These are phyloP conservation scores for Pseudanteris insignis DNA, from an alignment of 2,888 invertebrate species.

Conservation along the genomic window DNA sequence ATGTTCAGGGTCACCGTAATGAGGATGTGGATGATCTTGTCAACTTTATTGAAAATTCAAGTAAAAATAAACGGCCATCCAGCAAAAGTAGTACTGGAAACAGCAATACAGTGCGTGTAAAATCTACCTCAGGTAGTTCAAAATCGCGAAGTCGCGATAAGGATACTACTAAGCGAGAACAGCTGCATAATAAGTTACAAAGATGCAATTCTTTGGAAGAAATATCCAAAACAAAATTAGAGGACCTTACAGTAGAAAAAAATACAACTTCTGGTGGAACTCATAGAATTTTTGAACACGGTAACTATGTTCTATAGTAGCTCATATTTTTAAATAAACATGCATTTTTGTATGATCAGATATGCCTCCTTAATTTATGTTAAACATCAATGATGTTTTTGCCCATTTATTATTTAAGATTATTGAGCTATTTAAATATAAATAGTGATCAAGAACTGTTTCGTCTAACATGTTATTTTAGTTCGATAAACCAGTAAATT, in stretches of 20 bases:
- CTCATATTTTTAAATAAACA: too few species aligned
- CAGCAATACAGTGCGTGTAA: constrained; percentile 56
- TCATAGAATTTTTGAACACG: constrained; percentile 61
- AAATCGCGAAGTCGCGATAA: constrained; percentile 66
- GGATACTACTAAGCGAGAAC: constrained; percentile 63
- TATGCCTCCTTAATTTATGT: too few species aligned
- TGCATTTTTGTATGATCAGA: too few species aligned
- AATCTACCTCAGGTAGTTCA: constrained; percentile 60
- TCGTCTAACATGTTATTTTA: too few species aligned
- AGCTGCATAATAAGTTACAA: constrained; percentile 68
- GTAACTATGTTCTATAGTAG: too few species aligned
- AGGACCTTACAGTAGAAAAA: constrained; percentile 73
- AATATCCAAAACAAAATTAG: constrained; percentile 79
- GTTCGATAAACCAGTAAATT: too few species aligned
- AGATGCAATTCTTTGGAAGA: constrained; percentile 85
- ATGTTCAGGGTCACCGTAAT: constrained; percentile 82
- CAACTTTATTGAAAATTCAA: constrained; percentile 78
- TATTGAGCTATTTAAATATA: too few species aligned
- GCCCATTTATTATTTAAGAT: too few species aligned
- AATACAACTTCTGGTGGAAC: constrained; percentile 59
- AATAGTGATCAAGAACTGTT: too few species aligned
- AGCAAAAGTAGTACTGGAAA: constrained; percentile 58
- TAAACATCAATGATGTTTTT: too few species aligned
- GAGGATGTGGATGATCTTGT: constrained; percentile 77
- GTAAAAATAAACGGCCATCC: constrained; percentile 57